These are phyloP conservation scores for Acanthornis magna DNA, from an alignment of 2,797 vertebrate species.

Conservation along the genomic window DNA sequence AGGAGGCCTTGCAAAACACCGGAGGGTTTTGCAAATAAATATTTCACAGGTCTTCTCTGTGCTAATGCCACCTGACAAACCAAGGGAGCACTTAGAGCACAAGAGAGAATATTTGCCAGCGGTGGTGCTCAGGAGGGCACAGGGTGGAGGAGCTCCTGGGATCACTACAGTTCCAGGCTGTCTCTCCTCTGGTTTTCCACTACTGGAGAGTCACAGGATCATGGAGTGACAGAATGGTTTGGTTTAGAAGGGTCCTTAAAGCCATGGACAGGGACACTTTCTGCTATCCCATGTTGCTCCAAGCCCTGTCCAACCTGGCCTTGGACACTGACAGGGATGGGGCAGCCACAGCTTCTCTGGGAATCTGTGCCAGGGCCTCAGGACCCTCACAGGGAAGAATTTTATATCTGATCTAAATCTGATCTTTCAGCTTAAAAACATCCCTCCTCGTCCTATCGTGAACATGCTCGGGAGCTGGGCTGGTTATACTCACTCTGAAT, in stretches of 20 bases:
- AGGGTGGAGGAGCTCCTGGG: neutral
- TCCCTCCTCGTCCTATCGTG: too few relatives aligned
- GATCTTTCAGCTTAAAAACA: neutral
- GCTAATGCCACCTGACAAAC: neutral
- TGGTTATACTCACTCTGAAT: conserved; percentile 84
- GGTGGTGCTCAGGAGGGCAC: fast-evolving
- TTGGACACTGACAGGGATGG: neutral
- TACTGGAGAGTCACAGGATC: neutral
- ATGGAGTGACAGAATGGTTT: neutral
- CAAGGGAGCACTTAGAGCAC: fast-evolving
- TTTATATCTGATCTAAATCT: neutral
- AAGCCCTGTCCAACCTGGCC: fast-evolving
- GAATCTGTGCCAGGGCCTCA: neutral
- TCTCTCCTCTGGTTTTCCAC: neutral
- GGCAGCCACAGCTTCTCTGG: neutral
- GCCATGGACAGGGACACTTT: neutral
- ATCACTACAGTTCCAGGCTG: neutral
- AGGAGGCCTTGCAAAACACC: neutral
- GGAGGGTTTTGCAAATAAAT: neutral
- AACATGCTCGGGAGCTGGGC: fast-evolving
- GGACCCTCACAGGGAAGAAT: neutral
- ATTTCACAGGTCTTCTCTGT: neutral
- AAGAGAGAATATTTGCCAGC: fast-evolving
- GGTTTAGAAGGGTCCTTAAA: neutral
- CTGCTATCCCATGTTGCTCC: fast-evolving